A percentile compares a stretch with the other conserved stretches of the same genome.
Conservation (phyloP, 2,888 invertebrate species). For the Desoria tigrina region DNA sequence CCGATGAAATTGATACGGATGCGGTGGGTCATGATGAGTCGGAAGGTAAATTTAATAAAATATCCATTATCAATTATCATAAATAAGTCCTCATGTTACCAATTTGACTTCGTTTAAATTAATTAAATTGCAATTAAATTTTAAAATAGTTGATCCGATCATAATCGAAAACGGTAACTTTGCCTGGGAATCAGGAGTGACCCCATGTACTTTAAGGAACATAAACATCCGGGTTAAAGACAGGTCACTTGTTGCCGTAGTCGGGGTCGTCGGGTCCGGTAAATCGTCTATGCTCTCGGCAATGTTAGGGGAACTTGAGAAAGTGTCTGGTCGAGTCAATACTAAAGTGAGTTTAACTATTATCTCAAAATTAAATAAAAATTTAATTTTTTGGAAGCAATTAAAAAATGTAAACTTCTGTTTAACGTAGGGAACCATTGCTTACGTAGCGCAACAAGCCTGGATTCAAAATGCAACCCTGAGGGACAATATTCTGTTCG, state of each 20-base stretch:
- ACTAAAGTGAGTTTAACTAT: constrained; percentile 60
- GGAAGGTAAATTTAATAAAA: constrained; percentile 31
- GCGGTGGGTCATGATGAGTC: constrained; percentile 55
- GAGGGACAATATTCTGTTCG: constrained; percentile 90
- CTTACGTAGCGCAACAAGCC: constrained; percentile 91
- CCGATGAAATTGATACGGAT: constrained; percentile 61
- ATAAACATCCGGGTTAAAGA: constrained; percentile 73
- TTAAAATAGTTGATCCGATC: constrained; percentile 61
- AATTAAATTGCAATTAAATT: background rate
- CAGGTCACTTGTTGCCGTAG: constrained; percentile 75
- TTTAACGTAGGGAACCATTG: constrained; percentile 64
- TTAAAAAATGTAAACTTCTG: too few relatives aligned
- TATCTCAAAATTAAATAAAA: constrained; percentile 52
- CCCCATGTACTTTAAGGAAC: constrained; percentile 58
- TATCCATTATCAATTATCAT: constrained; percentile 4
- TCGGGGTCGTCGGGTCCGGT: constrained; percentile 84
- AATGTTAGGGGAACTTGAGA: constrained; percentile 59
- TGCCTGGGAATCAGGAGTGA: constrained; percentile 69
- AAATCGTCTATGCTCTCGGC: constrained; percentile 66
- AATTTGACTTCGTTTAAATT: background rate
- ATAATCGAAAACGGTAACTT: constrained; percentile 85
- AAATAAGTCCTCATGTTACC: background rate
- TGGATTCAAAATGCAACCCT: constrained; percentile 98
- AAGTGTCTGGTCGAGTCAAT: constrained; percentile 53
- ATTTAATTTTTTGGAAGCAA: background rate